Base-by-base conservation (phyloP, 1,140 invertebrate species). In the Copidosoma floridanum region DNA sequence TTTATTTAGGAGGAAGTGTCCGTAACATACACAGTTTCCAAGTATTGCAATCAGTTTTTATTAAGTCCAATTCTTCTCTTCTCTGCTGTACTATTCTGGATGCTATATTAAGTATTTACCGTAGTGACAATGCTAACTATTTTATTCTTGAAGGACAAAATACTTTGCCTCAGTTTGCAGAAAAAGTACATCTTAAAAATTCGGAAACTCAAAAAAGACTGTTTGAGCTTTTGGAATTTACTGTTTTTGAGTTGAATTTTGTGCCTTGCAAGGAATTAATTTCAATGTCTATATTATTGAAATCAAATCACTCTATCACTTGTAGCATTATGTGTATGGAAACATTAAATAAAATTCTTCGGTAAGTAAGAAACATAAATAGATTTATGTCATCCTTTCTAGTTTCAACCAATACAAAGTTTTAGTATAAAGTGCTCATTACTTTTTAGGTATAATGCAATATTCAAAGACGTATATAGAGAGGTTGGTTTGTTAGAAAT, bases 241-340 rank as follows among this genome's bases (percentile, higher is more conserved):
- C 98, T 59, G 94, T 98, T 14, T 97, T 97, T 81, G 92, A 98
- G 77, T 80, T 99, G 68, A 97, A 97, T 77, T 98, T 97, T 84
- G 95, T 99, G 63, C 97, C 97, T 55, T 98, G 95, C 79, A 99
- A 99, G 82, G 97, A 99, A 82, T 85, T 99, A 53, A 98, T 98
- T 73, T 95, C 94, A 38, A 83, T 99, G 32, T 97, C 95, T 61
- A 87, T 97, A 68, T 84, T 98, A 66, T 81, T 98, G 24, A 97
- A 97, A 81, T 88, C 89, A 23, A 89, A 89, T 73, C 85, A 88
- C 70, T 90, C 89, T 10, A 85, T 88, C 40, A 81, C 78, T 57
- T 95, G 92, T 75, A 93, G 89, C 77, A 92, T 94, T 57, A 82
- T 92, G 32, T 96, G 93, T 76, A 88, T 97, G 79, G 89, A 93